Conservation (phyloP, 2,113 vertebrate genomes). For the Sminthopsis crassicaudata region DNA sequence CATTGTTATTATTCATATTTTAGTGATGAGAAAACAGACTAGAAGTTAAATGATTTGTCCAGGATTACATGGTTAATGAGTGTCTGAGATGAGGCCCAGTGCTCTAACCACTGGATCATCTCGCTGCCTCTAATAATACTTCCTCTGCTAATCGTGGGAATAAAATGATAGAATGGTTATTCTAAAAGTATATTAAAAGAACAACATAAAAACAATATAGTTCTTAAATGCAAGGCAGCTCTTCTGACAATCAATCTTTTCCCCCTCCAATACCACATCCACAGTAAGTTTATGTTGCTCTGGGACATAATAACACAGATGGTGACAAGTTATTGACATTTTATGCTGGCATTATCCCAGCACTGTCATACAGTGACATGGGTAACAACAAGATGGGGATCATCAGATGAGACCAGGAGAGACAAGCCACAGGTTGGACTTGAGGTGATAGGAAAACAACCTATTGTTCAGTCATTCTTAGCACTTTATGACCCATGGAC, state of each 20-base stretch:
- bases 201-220: neutral
- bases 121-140: neutral
- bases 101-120: neutral
- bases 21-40: neutral
- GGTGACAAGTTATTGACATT: neutral
- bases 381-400: neutral
- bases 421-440: neutral
- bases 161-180: neutral
- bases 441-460: neutral
- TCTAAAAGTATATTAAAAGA: neutral
- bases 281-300: neutral
- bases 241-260: neutral
- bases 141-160: neutral
- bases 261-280: neutral
- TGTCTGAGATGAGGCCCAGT: neutral
- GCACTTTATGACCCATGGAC: neutral
- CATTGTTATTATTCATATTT: neutral
- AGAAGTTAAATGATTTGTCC: neutral
- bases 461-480: neutral
- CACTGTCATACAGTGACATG: neutral
- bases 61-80: neutral
- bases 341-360: neutral
- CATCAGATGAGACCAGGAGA: neutral
- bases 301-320: neutral
- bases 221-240: neutral